A percentile compares a stretch with the other conserved stretches of the same genome.
These are phyloP conservation scores for Orthonevra nobilis DNA, from an alignment of 2,888 invertebrate genomes.

Conservation along the genomic window DNA sequence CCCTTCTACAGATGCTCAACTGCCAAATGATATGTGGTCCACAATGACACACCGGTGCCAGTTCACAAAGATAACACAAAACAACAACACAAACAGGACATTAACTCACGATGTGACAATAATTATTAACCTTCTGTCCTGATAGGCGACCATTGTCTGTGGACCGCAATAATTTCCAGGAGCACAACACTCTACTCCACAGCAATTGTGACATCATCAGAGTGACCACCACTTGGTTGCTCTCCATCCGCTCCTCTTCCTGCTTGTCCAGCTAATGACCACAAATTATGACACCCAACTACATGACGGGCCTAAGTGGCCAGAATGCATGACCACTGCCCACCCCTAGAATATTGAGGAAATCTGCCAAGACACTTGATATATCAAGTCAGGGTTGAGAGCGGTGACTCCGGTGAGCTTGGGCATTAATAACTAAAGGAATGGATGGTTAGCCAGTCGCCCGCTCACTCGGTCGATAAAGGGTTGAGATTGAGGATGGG, in stretches of 20 bases:
- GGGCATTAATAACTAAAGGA: constrained; percentile 51
- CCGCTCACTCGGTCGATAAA: constrained; percentile 43
- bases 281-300: constrained; percentile 68
- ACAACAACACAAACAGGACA: constrained; percentile 28
- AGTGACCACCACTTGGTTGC: constrained; percentile 46
- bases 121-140: constrained; percentile 57
- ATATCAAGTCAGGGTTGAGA: constrained; percentile 31
- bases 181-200: constrained; percentile 18
- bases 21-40: constrained; percentile 64
- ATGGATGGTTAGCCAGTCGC: too few species aligned
- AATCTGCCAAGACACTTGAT: constrained; percentile 65
- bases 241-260: constrained; percentile 5
- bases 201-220: constrained; percentile 67
- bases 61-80: constrained; percentile 6
- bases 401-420: constrained; percentile 30
- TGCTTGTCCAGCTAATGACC: constrained; percentile 54
- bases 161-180: constrained; percentile 59
- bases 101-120: constrained; percentile 69
- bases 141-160: constrained; percentile 49
- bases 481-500: constrained; percentile 36
- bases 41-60: constrained; percentile 42
- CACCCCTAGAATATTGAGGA: constrained; percentile 53
- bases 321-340: constrained; percentile 33
- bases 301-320: constrained; percentile 58
- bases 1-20: constrained; percentile 66